phyloP scores from a whole-genome alignment of 2,113 vertebrate genomes.

The Hemicordylus capensis region DNA sequence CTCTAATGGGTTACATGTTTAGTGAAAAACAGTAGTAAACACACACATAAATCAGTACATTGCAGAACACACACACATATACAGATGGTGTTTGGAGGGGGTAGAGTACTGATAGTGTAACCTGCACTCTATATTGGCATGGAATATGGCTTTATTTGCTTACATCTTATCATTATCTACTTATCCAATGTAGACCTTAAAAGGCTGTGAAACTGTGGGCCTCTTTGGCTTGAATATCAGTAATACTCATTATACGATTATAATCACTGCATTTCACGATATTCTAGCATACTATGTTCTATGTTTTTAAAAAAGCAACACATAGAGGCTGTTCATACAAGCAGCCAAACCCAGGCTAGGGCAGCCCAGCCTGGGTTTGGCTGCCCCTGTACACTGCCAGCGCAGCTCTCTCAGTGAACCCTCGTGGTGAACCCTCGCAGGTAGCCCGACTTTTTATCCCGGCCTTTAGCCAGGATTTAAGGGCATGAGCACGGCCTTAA shows the following conservation, averaged over 20 bases:
- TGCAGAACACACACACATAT: neutral
- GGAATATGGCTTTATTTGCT: conserved; percentile 16
- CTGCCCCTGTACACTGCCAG: too few species aligned
- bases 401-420: too few species aligned
- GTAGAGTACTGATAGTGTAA: conserved; percentile 10
- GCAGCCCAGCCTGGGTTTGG: too few species aligned
- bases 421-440: too few species aligned
- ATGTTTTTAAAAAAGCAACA: neutral
- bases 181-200: neutral
- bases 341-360: too few species aligned
- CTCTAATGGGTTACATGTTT: neutral
- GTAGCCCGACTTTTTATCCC: too few species aligned
- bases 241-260: neutral
- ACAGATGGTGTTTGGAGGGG: conserved; percentile 43
- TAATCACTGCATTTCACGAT: neutral
- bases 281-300: neutral
- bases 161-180: neutral
- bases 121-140: neutral
- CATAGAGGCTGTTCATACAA: too few species aligned
- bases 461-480: too few species aligned
- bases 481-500: too few species aligned
- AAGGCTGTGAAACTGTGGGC: conserved; percentile 12
- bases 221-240: neutral
- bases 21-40: neutral
- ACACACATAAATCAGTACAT: conserved; percentile 15